Conservation (phyloP, 2,888 invertebrate species). For the Leptinotarsa tumamoca region DNA sequence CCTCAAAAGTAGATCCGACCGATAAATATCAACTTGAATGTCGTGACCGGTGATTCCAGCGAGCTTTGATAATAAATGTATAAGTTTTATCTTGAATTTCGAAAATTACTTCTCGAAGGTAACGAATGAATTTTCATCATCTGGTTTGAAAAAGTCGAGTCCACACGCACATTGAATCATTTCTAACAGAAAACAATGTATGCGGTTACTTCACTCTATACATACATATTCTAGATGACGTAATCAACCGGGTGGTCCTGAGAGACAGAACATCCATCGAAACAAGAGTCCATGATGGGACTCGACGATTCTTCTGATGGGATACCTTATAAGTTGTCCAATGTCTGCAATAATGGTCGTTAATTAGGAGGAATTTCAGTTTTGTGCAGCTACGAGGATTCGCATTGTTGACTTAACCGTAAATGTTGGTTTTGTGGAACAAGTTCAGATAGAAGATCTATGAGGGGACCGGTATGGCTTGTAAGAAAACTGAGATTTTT, state of each 20-base stretch:
- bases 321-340: slow-evolving; percentile 45
- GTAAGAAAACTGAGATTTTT: neutral
- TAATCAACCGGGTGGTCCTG: slow-evolving; percentile 16
- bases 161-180: neutral
- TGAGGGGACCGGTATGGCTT: neutral
- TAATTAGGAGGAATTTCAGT: slow-evolving; percentile 53
- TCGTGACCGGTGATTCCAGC: too few species aligned
- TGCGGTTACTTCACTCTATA: neutral
- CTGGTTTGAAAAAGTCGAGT: neutral
- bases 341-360: slow-evolving; percentile 49
- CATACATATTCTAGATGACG: slow-evolving; percentile 6
- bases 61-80: too few species aligned
- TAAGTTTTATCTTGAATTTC: too few species aligned
- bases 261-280: neutral
- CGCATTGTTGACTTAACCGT: slow-evolving; percentile 7
- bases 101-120: too few species aligned
- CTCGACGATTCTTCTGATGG: slow-evolving; percentile 28
- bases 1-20: too few species aligned
- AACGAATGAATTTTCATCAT: neutral
- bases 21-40: too few species aligned
- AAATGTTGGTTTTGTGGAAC: slow-evolving; percentile 42
- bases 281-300: slow-evolving; percentile 11
- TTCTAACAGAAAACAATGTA: neutral
- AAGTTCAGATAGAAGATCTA: slow-evolving; percentile 47
- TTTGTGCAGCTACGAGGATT: slow-evolving; percentile 42